phyloP scores from a whole-genome alignment of 1,140 invertebrate genomes.

The Riptortus pedestris region DNA sequence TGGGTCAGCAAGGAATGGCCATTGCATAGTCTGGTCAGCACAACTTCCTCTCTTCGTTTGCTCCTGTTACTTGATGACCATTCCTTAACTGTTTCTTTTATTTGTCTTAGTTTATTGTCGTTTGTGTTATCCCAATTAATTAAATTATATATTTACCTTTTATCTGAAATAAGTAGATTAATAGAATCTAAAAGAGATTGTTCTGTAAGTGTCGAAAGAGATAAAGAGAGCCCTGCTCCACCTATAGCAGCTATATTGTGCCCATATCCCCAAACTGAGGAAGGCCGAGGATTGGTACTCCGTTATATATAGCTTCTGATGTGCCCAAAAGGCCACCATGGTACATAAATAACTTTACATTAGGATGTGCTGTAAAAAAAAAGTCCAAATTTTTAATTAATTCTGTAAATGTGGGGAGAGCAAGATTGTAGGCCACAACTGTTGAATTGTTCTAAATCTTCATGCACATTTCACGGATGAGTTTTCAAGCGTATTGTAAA shows the following conservation, averaged over 20 bases:
- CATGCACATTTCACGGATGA: not conserved
- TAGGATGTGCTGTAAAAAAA: constrained; percentile 35
- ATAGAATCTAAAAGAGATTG: constrained; percentile 32
- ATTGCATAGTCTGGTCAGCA: too few species aligned
- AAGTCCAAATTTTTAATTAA: not conserved
- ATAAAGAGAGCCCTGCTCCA: constrained; percentile 34
- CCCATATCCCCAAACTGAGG: constrained; percentile 32
- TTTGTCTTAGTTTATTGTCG: too few species aligned
- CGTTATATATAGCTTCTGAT: constrained; percentile 39
- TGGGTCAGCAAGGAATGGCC: too few species aligned
- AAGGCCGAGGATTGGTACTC: constrained; percentile 39
- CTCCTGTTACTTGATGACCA: too few species aligned
- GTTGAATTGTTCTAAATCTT: not conserved
- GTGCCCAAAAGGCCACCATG: constrained; percentile 42
- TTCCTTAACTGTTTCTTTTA: too few species aligned
- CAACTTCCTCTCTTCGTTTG: too few species aligned
- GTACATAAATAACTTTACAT: constrained; percentile 38
- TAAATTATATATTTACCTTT: too few species aligned
- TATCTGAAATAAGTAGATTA: too few species aligned
- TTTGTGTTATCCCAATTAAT: too few species aligned
- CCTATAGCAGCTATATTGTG: constrained; percentile 33
- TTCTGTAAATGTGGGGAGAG: too few species aligned
- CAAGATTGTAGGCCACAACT: not conserved
- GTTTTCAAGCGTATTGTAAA: too few species aligned
- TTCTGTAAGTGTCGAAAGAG: constrained; percentile 36